Base-by-base conservation (phyloP, 2,888 invertebrate species). In the Lepidocyrtinus sp. region DNA sequence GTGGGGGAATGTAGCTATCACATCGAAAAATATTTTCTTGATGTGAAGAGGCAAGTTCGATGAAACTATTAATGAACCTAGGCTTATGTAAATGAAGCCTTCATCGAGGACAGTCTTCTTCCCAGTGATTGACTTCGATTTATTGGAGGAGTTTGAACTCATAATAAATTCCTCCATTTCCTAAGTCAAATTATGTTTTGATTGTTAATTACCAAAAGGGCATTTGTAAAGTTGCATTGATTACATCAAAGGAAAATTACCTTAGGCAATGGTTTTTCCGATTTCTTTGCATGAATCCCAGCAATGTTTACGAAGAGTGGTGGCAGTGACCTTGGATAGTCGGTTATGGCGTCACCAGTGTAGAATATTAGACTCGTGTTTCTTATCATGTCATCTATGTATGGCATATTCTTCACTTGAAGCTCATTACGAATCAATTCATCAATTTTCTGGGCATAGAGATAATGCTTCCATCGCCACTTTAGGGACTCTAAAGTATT, bases 21-120 rank as follows among this genome's bases (percentile, higher is more conserved):
- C 77, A 17, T 75, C 55, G 45, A 74, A 83, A 61, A 85, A 83
- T 0, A 81, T 69, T n/a, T 77, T 12, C 36, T 71, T 74, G n/a
- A 82, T 70, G 1, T 73, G 7, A 0, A 36, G 21, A 0, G 82
- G 70, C 7, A 77, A 15, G 2, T 72, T 45, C 1, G 65, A 36
- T 0, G 79, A 55, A 5, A 75, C 22, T 0, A 71, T 71, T 1
- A 70, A 36, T 5, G 77, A 68, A 9, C 85, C 85, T 17, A 83
- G 68, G 61, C 83, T 83, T 9, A 85, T 81, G 75, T 83, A 83
- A 2, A 85, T 70, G 77, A 85, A 85, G 12, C 77, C 82, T 15
- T 85, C 77, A 15, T 70, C n/a, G n/a, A n/a, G n/a, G n/a, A n/a
- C n/a, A n/a, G n/a, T n/a, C n/a, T n/a, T n/a, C n/a, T n/a, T n/a